Conservation (phyloP, 2,888 invertebrate species). For the Lepetodrilus schrolli region DNA sequence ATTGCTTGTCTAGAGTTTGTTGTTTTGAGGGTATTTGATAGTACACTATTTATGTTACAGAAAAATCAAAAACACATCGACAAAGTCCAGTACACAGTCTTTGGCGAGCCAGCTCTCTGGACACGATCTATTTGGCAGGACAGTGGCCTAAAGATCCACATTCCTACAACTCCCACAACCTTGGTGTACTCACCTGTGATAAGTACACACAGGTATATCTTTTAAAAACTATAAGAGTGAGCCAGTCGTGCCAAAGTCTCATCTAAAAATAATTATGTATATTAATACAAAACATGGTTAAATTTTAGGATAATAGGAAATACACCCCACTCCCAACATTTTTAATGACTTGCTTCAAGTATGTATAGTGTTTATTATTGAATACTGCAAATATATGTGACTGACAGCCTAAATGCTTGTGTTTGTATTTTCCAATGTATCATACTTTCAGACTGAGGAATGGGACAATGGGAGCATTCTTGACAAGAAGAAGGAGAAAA, state of each 20-base stretch:
- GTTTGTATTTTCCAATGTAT: no score
- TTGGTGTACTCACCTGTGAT: constrained; percentile 53
- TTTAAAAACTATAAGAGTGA: no score
- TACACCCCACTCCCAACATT: no score
- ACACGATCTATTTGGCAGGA: constrained; percentile 62
- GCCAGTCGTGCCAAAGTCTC: no score
- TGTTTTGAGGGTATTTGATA: background rate
- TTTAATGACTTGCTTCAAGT: no score
- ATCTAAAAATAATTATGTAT: no score
- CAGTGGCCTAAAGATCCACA: constrained; percentile 63
- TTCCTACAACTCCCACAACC: constrained; percentile 46
- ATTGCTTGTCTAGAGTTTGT: background rate
- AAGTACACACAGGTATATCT: constrained; percentile 62
- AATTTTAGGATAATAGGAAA: no score
- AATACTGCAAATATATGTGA: no score
- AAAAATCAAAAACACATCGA: constrained; percentile 50
- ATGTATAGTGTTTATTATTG: no score
- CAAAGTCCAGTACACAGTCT: constrained; percentile 39
- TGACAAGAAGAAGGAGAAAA: constrained; percentile 72
- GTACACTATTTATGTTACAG: constrained; percentile 35
- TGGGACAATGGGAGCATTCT: constrained; percentile 71
- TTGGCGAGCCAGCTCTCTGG: constrained; percentile 57
- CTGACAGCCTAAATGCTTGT: no score
- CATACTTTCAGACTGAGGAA: constrained; percentile 80
- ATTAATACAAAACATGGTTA: no score